Evolutionary conservation across 2,888 invertebrate genomes (phyloP), one percentile per base, ranked within the genome.

Genomic region (Caenorhabditis zanzibari): DNA sequence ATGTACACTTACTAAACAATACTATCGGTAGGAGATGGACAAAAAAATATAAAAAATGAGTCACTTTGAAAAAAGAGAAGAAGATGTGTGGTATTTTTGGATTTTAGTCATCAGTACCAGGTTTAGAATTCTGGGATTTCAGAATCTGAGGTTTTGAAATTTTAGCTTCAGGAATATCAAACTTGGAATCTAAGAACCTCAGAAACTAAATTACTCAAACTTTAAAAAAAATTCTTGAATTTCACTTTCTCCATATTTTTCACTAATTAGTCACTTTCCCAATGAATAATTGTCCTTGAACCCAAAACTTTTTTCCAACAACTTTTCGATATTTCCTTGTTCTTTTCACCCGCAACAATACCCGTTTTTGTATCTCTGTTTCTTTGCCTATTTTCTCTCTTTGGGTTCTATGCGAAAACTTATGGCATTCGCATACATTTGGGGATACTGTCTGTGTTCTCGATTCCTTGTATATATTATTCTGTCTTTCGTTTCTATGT

Each of bases 381-480:
- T 32, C 4, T 49, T 38, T 64, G 12, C 16, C 49, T 19, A 41
- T 47, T 69, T 38, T n/a, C 56, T 26, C 38, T 32, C 49, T 35
- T 54, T 5, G n/a, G 35, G 61, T 19, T 52, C 24, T 26, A 54
- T 24, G 54, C 14, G 54, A 54, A 54, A 54, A 63, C 54, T 41
- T 64, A 38, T 52, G 49, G 16, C 52, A 44, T 28, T 73, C 38
- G 47, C 22, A 10, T 38, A 12, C n/a, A n/a, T n/a, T 38, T 52
- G 24, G 19, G 26, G 47, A 47, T 19, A 38, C 56, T 52, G 54
- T 59, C n/a, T 28, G 58, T 61, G 41, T 61, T 61, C 61, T 41
- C 35, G n/a, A 38, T 41, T 28, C 22, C n/a, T 69, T 44, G 64
- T 58, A 63, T 76, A 59, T 61, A 47, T 59, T 64, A 61, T 41